Evolutionary conservation across 2,797 vertebrate species (phyloP), one percentile per base, ranked within the genome.

Genomic region (Okamejei kenojei): DNA sequence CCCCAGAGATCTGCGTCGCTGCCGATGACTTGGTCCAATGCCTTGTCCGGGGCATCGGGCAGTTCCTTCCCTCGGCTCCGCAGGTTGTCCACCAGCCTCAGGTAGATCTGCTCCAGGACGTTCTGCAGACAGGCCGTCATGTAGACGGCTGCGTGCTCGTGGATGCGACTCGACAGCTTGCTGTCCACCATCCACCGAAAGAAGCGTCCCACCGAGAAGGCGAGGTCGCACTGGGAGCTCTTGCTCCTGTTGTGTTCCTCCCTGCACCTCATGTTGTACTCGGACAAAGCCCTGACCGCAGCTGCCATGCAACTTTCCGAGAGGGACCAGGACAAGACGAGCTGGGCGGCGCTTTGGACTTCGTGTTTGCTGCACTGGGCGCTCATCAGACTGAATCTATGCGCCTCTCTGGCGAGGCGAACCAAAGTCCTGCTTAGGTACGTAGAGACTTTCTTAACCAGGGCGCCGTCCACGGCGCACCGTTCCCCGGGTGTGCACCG

Each of bases 161-260:
- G 97, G 94, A 97, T 95, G 95, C 97, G 94, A 93, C 96, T 94
- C 11, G 97, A 97, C 95, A 97, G 96, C 8, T 96, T 96, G 71
- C 96, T 97, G 54, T 97, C 97, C 94, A 96, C 97, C 97, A 97
- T 97, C 97, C 97, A 97, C 94, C 96, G 96, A 95, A 97, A 97
- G 95, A 97, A 97, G 95, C 96, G 96, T 29, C 97, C 97, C 93
- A 97, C 97, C 76, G 97, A 97, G 95, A 97, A 96, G 38, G 96
- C 95, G 80, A 97, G 95, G 79, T 97, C 97, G 95, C 97, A 97
- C 93, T 97, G 96, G 94, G 95, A 94, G 0, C 96, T 97, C 95
- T 97, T 97, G 91, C 96, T 96, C 1, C 96, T 95, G 95, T 96
- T 96, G 95, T 97, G 96, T 94, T 95, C 96, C 94, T 97, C 97